Conservation (phyloP, 2,888 invertebrate species). For the Iphiclides podalirius region DNA sequence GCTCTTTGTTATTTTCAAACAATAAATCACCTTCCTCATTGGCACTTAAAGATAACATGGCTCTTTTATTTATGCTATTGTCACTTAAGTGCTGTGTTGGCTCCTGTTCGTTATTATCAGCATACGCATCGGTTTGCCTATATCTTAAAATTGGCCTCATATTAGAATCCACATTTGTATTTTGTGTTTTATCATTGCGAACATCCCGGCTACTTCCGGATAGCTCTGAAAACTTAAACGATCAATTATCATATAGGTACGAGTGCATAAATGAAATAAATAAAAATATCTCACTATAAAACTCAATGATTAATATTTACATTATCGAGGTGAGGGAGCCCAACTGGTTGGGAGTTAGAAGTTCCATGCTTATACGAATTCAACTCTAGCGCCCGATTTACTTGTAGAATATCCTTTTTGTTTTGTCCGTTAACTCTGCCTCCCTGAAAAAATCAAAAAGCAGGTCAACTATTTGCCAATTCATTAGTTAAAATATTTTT, state of each 20-base stretch:
- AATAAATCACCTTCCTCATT: conserved; percentile 45
- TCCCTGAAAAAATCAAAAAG: conserved; percentile 12
- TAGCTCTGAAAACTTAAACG: conserved; percentile 41
- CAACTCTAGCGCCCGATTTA: conserved; percentile 14
- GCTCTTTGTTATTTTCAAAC: conserved; percentile 40
- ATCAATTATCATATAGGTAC: background rate
- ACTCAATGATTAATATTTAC: background rate
- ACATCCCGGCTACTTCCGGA: conserved; percentile 32
- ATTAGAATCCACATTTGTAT: conserved; percentile 22
- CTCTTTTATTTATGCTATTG: conserved; percentile 37
- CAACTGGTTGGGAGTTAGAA: conserved; percentile 9
- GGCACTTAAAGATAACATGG: conserved; percentile 30
- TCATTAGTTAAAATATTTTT: no score
- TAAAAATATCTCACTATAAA: background rate
- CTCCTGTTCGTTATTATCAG: conserved; percentile 19
- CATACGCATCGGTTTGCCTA: conserved; percentile 13
- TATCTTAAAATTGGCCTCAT: background rate
- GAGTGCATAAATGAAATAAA: background rate
- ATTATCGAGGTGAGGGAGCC: conserved; percentile 15
- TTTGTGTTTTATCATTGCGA: conserved; percentile 33
- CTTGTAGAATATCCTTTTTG: conserved; percentile 6
- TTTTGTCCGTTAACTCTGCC: conserved; percentile 4
- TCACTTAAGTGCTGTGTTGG: conserved; percentile 34
- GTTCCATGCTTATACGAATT: conserved; percentile 15
- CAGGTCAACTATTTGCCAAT: no score